Conservation (phyloP, 2,113 vertebrate species). For the Desmodus rotundus region DNA sequence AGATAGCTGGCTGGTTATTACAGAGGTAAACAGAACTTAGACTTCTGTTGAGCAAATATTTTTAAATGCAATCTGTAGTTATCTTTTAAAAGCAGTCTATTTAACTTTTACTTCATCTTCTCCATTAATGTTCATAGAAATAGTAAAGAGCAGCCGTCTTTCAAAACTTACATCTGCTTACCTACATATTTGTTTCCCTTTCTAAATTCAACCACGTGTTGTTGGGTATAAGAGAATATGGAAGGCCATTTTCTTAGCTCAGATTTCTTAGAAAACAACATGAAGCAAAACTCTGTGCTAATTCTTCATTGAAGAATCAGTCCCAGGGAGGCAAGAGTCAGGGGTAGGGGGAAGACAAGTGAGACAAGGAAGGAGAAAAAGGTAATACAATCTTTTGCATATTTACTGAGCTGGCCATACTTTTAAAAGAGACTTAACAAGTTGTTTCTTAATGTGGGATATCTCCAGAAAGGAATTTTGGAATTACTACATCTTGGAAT, state of each 20-base stretch:
- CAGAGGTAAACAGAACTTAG: neutral
- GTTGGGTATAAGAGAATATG: neutral
- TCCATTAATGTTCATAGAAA: neutral
- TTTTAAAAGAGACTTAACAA: neutral
- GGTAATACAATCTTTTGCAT: neutral
- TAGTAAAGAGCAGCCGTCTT: neutral
- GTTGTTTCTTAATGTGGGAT: neutral
- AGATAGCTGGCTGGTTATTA: neutral
- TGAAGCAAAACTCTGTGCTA: neutral
- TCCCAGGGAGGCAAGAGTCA: neutral
- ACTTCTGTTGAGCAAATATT: neutral
- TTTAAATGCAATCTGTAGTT: neutral
- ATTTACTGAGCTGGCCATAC: neutral
- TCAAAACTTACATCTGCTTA: slow-evolving; percentile 7
- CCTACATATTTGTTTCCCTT: neutral
- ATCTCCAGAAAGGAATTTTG: neutral
- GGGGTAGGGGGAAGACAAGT: neutral
- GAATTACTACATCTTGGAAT: neutral
- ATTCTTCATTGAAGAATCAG: neutral
- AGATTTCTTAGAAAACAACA: neutral
- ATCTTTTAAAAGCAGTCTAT: neutral
- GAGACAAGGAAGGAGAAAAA: neutral
- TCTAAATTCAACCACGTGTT: neutral
- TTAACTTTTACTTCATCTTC: neutral
- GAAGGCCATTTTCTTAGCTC: neutral